Evolutionary conservation across 2,113 vertebrate genomes (phyloP).

Genomic region (Crotalus viridis): DNA sequence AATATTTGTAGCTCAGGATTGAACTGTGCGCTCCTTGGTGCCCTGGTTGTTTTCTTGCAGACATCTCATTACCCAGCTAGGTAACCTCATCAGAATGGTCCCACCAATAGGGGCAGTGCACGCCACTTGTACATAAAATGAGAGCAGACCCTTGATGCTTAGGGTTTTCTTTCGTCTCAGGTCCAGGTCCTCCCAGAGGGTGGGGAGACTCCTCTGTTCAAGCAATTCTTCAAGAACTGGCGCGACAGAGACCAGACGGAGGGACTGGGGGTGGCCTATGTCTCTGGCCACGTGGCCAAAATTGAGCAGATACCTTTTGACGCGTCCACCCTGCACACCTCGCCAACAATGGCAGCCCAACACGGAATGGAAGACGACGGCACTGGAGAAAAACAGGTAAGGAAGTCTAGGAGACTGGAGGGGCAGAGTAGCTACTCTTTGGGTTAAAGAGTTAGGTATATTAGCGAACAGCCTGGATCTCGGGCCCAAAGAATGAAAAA

Average conservation of each 20-base stretch:
- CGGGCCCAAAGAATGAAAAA: neutral
- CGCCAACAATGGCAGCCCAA: slow-evolving; percentile 91
- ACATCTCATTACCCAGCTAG: no score
- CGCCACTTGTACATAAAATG: no score
- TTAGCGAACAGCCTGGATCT: neutral
- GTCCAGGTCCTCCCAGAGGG: slow-evolving; percentile 89
- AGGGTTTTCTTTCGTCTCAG: slow-evolving; percentile 46
- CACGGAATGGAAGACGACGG: slow-evolving; percentile 95
- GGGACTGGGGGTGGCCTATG: slow-evolving; percentile 84
- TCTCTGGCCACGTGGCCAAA: slow-evolving; percentile 89
- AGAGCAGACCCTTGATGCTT: neutral
- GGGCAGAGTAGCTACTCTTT: no score
- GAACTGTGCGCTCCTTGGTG: no score
- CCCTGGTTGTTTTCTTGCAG: no score
- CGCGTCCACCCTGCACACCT: slow-evolving; percentile 83
- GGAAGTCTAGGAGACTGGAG: no score
- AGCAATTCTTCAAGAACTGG: slow-evolving; percentile 99
- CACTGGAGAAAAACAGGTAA: slow-evolving; percentile 84
- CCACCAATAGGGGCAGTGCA: no score
- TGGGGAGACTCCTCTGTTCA: slow-evolving; percentile 95
- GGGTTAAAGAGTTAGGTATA: neutral
- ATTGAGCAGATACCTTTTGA: slow-evolving; percentile 91
- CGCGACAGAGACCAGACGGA: slow-evolving; percentile 87
- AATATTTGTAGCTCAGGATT: no score
- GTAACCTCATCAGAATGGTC: no score